Percentiles rank a stretch among this genome's conserved stretches.
Conservation (phyloP, 2,113 vertebrate genomes). For the Electrona antarctica region DNA sequence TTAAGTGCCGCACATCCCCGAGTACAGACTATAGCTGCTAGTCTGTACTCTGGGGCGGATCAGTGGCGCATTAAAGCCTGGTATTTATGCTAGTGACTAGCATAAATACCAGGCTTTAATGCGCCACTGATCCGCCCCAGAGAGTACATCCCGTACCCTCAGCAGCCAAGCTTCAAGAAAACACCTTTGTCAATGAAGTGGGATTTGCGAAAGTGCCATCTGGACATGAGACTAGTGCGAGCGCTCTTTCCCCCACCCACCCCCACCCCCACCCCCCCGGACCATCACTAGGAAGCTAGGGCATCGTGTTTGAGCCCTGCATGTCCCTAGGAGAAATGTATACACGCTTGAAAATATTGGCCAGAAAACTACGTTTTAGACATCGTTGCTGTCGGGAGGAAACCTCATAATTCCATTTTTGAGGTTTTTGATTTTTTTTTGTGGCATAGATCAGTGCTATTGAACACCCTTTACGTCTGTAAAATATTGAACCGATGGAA, state of each 20-base stretch:
- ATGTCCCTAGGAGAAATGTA: too few relatives aligned
- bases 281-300: too few relatives aligned
- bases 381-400: too few relatives aligned
- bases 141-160: constrained; percentile 57
- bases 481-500: too few relatives aligned
- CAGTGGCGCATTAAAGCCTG: constrained; percentile 42
- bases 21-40: neutral
- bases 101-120: constrained; percentile 52
- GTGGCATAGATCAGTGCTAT: too few relatives aligned
- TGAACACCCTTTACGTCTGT: too few relatives aligned
- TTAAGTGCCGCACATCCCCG: constrained; percentile 11
- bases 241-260: neutral
- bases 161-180: constrained; percentile 46
- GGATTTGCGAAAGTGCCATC: constrained; percentile 71
- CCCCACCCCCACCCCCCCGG: too few relatives aligned
- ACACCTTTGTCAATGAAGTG: constrained; percentile 65
- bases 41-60: constrained; percentile 46
- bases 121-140: constrained; percentile 34
- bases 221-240: constrained; percentile 34
- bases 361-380: too few relatives aligned
- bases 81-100: constrained; percentile 24
- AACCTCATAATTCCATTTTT: too few relatives aligned
- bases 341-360: too few relatives aligned
- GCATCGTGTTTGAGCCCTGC: too few relatives aligned
- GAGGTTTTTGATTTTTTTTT: too few relatives aligned